Evolutionary conservation across 37 sponge, comb jelly and placozoan genomes (phyloP).

Genomic region (Eunapius fragilis): DNA sequence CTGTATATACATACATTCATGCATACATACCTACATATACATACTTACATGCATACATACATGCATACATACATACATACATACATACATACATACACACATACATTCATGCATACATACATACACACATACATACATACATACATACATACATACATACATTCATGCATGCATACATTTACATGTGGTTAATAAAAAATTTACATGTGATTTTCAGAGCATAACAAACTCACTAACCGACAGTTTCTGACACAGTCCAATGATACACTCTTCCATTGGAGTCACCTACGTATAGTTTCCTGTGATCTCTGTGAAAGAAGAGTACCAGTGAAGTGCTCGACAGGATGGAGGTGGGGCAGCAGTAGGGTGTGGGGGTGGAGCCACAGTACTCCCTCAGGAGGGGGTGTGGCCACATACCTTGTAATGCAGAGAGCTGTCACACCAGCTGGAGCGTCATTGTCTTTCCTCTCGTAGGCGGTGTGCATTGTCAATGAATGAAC

Average conservation of each 20-base stretch:
- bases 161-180: slow-evolving; percentile 19
- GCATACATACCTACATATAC: slow-evolving; percentile 3
- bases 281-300: slow-evolving; percentile 82
- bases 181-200: too few species aligned
- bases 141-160: slow-evolving; percentile 20
- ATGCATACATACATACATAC: too few species aligned
- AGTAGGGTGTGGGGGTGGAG: neutral
- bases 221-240: slow-evolving; percentile 25
- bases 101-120: neutral
- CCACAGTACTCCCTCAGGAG: neutral
- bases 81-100: neutral
- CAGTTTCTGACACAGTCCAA: slow-evolving; percentile 82
- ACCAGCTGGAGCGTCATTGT: slow-evolving; percentile 37
- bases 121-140: neutral
- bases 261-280: slow-evolving; percentile 77
- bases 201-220: too few species aligned
- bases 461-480: too few species aligned
- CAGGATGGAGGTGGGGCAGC: neutral
- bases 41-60: neutral
- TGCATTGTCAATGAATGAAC: too few species aligned
- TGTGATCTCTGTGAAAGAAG: slow-evolving; percentile 78
- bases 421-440: too few species aligned
- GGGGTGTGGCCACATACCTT: neutral
- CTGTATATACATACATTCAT: slow-evolving; percentile 14
- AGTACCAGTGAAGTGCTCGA: neutral